Evolutionary conservation across 2,797 vertebrate genomes (phyloP), one percentile per base, ranked within the genome.

Genomic region (Benthosema pterotum): DNA sequence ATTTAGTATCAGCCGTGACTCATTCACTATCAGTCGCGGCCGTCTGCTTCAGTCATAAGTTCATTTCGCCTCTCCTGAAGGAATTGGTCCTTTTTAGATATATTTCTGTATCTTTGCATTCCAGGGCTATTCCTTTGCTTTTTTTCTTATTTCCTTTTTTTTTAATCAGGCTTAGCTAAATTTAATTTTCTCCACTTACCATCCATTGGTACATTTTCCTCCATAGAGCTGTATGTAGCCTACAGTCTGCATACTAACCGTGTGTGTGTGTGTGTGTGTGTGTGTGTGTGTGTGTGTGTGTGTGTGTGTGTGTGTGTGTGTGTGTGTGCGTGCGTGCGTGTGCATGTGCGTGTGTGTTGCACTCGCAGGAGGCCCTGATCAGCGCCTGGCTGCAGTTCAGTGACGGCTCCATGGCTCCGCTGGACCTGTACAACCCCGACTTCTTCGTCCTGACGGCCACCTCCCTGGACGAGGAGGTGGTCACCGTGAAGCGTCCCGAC

Each of bases 361-460:
- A 52, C 57, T 57, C 42, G 5, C 84, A 99, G 97, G 97, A 99
- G 80, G 96, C 95, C 2, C 83, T 97, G 75, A 87, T 98, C 72
- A 98, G 96, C 66, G 93, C 93, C 2, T 99, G 97, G 97, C 93
- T 99, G 11, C 96, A 96, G 87, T 99, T 98, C 91, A 99, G 95
- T 0, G 97, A 99, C 0, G 95, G 96, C 79, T 95, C 96, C 0
- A 91, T 93, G 60, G 94, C 96, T 0, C 96, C 97, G 0, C 85
- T 99, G 68, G 96, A 98, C 77, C 93, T 97, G 46, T 99, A 97
- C 5, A 90, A 95, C 78, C 25, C 91, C 0, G 93, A 94, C 67
- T 94, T 94, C 75, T 99, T 97, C 68, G 83, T 94, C 6, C 92
- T 99, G 59, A 93, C 93, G 0, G 94, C 94, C 45, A 89, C 87